phyloP scores from a whole-genome alignment of 2,888 invertebrate species.

The Graphium colonna region DNA sequence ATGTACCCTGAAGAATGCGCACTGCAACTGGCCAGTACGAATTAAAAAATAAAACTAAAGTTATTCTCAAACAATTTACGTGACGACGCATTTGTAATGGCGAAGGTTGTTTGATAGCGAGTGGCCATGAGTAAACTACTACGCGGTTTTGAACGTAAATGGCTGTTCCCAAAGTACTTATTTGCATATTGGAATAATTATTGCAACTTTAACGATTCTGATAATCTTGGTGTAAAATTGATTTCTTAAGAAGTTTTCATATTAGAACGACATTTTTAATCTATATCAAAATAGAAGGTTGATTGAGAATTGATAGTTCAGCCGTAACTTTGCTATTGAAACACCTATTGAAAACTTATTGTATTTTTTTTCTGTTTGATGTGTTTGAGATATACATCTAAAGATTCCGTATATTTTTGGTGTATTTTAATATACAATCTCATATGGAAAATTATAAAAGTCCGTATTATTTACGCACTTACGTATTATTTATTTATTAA shows the following conservation, averaged over 20 bases:
- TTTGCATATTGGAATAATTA: conserved; percentile 3
- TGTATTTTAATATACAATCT: too few relatives aligned
- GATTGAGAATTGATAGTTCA: too few relatives aligned
- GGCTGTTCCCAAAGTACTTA: conserved; percentile 9
- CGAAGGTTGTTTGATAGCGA: conserved; percentile 40
- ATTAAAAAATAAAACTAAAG: neutral
- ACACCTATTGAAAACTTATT: neutral
- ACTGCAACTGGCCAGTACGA: neutral
- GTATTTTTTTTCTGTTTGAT: too few relatives aligned
- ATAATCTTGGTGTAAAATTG: neutral
- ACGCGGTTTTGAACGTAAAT: conserved; percentile 19
- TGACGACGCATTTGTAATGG: conserved; percentile 32
- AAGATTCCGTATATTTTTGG: too few relatives aligned
- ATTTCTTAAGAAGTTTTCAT: neutral
- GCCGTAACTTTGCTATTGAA: too few relatives aligned
- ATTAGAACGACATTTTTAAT: neutral
- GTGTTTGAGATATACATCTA: too few relatives aligned
- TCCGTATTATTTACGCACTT: too few relatives aligned
- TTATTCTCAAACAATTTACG: conserved; percentile 17
- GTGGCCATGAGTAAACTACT: conserved; percentile 34
- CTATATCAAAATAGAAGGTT: too few relatives aligned
- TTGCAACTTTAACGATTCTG: neutral
- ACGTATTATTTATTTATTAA: too few relatives aligned
- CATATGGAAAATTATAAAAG: too few relatives aligned
- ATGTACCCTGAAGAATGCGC: neutral